These are phyloP conservation scores for Abrostola tripartita DNA, from an alignment of 2,888 invertebrate genomes.

Conservation along the genomic window DNA sequence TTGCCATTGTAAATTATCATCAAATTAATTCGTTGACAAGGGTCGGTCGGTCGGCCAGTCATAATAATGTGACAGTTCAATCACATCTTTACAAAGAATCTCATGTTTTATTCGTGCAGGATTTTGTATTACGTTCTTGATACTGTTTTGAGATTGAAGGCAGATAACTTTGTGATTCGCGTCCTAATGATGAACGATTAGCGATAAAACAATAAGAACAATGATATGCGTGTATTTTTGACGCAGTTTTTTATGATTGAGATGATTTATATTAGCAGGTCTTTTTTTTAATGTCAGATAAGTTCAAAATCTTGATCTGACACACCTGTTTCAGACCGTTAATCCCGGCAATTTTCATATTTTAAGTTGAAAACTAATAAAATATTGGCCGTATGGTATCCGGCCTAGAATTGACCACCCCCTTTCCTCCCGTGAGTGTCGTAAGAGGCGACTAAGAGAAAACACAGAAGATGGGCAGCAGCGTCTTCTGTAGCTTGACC, in stretches of 20 bases:
- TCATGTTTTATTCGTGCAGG: constrained; percentile 59
- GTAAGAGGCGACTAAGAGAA: no score
- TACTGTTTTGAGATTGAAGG: constrained; percentile 51
- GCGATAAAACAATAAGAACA: not conserved
- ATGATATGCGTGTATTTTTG: not conserved
- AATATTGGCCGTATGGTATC: no score
- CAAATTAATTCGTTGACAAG: constrained; percentile 56
- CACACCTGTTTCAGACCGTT: no score
- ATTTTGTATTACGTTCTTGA: constrained; percentile 53
- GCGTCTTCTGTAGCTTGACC: no score
- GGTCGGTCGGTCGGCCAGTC: constrained; percentile 44
- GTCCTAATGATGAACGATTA: constrained; percentile 38
- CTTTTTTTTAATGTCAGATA: no score
- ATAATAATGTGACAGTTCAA: constrained; percentile 58
- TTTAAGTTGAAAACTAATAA: no score
- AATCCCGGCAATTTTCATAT: no score
- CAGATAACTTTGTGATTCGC: constrained; percentile 37
- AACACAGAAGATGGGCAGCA: no score
- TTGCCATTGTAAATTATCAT: constrained; percentile 26
- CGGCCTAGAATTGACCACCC: no score
- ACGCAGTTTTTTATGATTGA: not conserved
- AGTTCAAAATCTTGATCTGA: no score
- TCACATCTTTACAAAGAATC: constrained; percentile 57
- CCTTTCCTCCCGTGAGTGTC: no score
- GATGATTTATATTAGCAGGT: not conserved